Conservation (phyloP, 2,113 vertebrate species). For the Neodon shergylaensis region DNA sequence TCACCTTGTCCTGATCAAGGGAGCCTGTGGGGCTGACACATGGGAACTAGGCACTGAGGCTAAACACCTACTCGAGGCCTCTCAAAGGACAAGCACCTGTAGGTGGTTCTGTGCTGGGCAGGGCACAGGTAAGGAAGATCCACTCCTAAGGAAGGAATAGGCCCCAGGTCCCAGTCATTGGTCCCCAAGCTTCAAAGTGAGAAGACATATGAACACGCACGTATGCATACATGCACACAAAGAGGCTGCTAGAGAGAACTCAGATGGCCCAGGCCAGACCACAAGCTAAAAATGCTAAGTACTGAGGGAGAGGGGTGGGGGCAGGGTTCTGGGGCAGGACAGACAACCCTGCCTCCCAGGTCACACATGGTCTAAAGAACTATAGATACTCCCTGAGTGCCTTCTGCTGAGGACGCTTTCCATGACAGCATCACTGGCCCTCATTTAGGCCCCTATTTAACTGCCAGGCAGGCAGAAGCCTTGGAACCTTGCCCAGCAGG, state of each 20-base stretch:
- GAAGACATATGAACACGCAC: background rate
- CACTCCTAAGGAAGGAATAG: background rate
- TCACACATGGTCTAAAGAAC: background rate
- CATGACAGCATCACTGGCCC: background rate
- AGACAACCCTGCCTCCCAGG: background rate
- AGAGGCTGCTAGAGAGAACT: background rate
- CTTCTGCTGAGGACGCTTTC: background rate
- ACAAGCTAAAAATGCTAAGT: background rate
- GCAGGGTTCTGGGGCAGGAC: background rate
- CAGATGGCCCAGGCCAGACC: background rate
- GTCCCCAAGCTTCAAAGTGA: background rate
- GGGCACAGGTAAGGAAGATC: background rate
- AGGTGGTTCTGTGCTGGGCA: background rate
- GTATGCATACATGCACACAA: background rate
- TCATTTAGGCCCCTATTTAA: background rate
- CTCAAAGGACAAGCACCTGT: background rate
- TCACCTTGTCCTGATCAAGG: accelerated
- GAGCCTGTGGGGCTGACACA: accelerated
- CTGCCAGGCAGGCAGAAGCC: background rate
- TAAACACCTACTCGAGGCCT: background rate
- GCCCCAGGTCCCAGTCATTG: too few relatives aligned
- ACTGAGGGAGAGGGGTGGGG: background rate
- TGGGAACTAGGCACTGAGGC: background rate
- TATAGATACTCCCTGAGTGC: accelerated
- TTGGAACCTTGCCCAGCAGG: background rate